phyloP scores from a whole-genome alignment of 2,888 invertebrate species.

The Agonum fuliginosum region DNA sequence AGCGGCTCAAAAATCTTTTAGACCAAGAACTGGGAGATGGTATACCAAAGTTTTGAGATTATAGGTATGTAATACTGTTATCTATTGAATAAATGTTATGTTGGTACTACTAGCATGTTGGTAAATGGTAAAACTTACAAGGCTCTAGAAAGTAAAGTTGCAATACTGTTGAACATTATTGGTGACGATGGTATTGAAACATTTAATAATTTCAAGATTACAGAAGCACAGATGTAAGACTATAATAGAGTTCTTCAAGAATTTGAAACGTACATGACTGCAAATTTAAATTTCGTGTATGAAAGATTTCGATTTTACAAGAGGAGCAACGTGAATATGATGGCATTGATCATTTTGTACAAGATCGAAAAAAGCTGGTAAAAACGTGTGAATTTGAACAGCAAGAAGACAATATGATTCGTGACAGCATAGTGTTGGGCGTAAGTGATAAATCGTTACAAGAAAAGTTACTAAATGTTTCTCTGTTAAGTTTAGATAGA shows the following conservation, averaged over 20 bases:
- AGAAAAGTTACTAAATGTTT: constrained; percentile 60
- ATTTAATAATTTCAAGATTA: constrained; percentile 64
- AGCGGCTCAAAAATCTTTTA: too few relatives aligned
- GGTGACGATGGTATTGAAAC: constrained; percentile 65
- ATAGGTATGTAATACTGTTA: too few relatives aligned
- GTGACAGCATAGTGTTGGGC: constrained; percentile 62
- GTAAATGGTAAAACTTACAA: constrained; percentile 60
- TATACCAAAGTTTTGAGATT: too few relatives aligned
- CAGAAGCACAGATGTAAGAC: constrained; percentile 60
- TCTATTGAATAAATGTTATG: too few relatives aligned
- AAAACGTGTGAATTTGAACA: constrained; percentile 63
- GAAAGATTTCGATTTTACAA: constrained; percentile 62
- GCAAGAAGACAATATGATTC: constrained; percentile 60
- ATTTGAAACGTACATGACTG: constrained; percentile 62
- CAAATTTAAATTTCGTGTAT: constrained; percentile 57
- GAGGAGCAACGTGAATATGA: constrained; percentile 62
- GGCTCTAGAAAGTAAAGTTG: constrained; percentile 62
- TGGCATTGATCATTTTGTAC: too few relatives aligned
- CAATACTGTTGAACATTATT: constrained; percentile 63
- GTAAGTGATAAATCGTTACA: constrained; percentile 61
- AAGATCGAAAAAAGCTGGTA: constrained; percentile 62
- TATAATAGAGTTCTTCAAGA: constrained; percentile 61
- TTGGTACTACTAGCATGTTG: too few relatives aligned
- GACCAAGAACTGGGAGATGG: too few relatives aligned
- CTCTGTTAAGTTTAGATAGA: not conserved